phyloP scores from a whole-genome alignment of 2,888 invertebrate species.

The Graphium colonna region DNA sequence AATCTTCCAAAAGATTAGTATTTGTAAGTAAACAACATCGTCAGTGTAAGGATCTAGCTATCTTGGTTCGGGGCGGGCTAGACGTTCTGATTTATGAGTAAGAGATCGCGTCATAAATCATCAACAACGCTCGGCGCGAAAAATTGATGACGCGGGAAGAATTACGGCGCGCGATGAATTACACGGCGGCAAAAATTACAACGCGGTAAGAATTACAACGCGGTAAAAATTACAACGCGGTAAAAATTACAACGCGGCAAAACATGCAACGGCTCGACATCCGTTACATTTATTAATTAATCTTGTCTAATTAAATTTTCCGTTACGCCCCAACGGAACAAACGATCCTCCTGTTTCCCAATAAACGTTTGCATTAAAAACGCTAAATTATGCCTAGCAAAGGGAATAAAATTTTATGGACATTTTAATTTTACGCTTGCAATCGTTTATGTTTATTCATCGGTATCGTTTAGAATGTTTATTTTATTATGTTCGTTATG shows the following conservation, averaged over 20 bases:
- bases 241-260: constrained; percentile 15
- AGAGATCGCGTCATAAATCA: constrained; percentile 73
- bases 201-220: no score
- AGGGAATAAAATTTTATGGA: not conserved
- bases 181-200: no score
- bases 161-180: no score
- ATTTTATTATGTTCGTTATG: not conserved
- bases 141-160: constrained; percentile 1
- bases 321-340: constrained; percentile 32
- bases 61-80: constrained; percentile 19
- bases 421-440: not conserved
- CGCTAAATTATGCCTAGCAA: not conserved
- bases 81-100: constrained; percentile 63
- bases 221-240: constrained; percentile 16
- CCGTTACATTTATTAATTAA: constrained; percentile 50
- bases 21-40: constrained; percentile 6
- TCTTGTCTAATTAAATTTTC: constrained; percentile 46
- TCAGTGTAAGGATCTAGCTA: constrained; percentile 20
- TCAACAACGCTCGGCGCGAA: constrained; percentile 27
- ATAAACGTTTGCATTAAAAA: constrained; percentile 16
- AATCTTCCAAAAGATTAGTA: no score
- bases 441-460: not conserved
- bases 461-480: not conserved
- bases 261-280: constrained; percentile 35
- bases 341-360: constrained; percentile 17